These are phyloP conservation scores for Halichoeres trimaculatus DNA, from an alignment of 2,113 vertebrate genomes.

Conservation along the genomic window DNA sequence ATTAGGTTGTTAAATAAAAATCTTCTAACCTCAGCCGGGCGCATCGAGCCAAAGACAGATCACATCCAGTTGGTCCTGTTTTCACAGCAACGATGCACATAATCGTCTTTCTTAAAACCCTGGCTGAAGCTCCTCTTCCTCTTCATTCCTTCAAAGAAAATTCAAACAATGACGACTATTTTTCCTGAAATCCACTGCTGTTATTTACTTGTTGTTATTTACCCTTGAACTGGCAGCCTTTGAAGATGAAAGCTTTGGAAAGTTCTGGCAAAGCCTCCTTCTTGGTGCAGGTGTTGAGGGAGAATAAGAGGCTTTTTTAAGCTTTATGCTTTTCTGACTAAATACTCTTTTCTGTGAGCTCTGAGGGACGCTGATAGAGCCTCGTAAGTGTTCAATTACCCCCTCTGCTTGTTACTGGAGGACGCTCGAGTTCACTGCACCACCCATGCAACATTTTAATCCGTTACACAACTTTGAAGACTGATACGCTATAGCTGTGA, in stretches of 20 bases:
- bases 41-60: too few relatives aligned
- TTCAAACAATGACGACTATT: background rate
- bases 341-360: constrained; percentile 30
- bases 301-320: constrained; percentile 59
- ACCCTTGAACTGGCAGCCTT: constrained; percentile 23
- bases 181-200: background rate
- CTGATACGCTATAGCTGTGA: constrained; percentile 3
- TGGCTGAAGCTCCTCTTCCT: background rate
- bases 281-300: constrained; percentile 30
- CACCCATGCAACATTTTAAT: constrained; percentile 30
- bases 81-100: background rate
- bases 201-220: constrained; percentile 45
- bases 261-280: constrained; percentile 46
- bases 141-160: background rate
- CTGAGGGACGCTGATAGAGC: constrained; percentile 15
- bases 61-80: background rate
- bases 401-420: constrained; percentile 38
- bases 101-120: constrained; percentile 1
- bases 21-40: background rate
- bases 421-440: constrained; percentile 17
- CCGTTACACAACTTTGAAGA: constrained; percentile 21
- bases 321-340: constrained; percentile 49
- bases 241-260: constrained; percentile 38
- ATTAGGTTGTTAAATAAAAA: too few relatives aligned
- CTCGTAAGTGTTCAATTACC: constrained; percentile 48